phyloP scores from a whole-genome alignment of 2,797 vertebrate genomes.

The Enteromius thamalakanensis region DNA sequence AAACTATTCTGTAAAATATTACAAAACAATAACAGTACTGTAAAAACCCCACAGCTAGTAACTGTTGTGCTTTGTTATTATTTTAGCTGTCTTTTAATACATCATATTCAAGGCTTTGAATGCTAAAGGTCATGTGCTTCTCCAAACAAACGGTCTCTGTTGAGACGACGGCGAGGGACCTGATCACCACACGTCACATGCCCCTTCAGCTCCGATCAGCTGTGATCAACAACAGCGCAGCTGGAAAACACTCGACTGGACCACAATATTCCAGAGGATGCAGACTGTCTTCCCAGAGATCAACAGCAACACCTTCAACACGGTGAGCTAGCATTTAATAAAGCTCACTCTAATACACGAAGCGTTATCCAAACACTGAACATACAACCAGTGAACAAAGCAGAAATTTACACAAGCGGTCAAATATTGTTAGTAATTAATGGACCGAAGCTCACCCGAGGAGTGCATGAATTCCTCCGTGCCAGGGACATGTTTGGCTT shows the following conservation, averaged over 20 bases:
- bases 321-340: background rate
- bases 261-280: background rate
- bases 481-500: conserved; percentile 24
- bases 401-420: background rate
- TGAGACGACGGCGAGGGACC: background rate
- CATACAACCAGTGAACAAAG: background rate
- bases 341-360: background rate
- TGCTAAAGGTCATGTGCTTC: conserved; percentile 3
- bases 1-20: background rate
- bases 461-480: conserved; percentile 46
- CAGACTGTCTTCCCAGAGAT: background rate
- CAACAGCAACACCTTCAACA: background rate
- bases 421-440: background rate
- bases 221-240: accelerated
- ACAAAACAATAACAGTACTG: too few species aligned
- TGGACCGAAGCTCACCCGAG: conserved; percentile 27
- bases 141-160: background rate
- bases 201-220: background rate
- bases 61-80: background rate
- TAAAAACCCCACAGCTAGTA: too few species aligned
- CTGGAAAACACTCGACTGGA: background rate
- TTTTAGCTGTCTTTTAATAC: background rate
- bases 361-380: background rate
- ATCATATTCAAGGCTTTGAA: background rate
- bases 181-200: background rate